Conservation (phyloP, 2,888 invertebrate genomes). For the Heliconius ethilla region DNA sequence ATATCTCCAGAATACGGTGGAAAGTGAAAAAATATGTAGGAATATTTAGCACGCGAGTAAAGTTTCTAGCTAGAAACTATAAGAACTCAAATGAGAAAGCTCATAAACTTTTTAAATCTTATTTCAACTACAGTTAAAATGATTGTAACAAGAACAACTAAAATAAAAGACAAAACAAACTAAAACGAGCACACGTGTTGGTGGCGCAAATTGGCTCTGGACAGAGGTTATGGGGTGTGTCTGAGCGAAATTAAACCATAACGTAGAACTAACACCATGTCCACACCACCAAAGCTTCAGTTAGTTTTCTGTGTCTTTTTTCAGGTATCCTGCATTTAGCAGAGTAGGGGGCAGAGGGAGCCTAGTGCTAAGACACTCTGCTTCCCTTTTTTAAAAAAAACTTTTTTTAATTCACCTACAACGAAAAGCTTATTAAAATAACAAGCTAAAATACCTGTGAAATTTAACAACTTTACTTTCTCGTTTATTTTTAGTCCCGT, state of each 20-base stretch:
- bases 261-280: slow-evolving; percentile 17
- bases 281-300: not conserved
- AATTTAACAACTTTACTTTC: slow-evolving; percentile 3
- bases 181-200: slow-evolving; percentile 10
- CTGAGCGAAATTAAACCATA: slow-evolving; percentile 34
- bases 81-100: not conserved
- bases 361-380: too few species aligned
- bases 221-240: slow-evolving; percentile 28
- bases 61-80: not conserved
- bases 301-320: not conserved
- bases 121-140: not conserved
- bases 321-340: too few species aligned
- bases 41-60: too few species aligned
- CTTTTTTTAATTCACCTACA: too few species aligned
- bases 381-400: too few species aligned
- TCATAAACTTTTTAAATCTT: not conserved
- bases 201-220: slow-evolving; percentile 25
- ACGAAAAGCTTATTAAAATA: too few species aligned
- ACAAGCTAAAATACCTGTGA: not conserved
- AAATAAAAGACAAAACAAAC: not conserved
- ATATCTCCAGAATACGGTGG: too few species aligned
- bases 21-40: too few species aligned
- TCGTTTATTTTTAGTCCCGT: slow-evolving; percentile 25
- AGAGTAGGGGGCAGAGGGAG: too few species aligned
- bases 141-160: slow-evolving; percentile 4